Base-by-base conservation (phyloP, 2,888 invertebrate species). In the Drosophila infuscata region DNA sequence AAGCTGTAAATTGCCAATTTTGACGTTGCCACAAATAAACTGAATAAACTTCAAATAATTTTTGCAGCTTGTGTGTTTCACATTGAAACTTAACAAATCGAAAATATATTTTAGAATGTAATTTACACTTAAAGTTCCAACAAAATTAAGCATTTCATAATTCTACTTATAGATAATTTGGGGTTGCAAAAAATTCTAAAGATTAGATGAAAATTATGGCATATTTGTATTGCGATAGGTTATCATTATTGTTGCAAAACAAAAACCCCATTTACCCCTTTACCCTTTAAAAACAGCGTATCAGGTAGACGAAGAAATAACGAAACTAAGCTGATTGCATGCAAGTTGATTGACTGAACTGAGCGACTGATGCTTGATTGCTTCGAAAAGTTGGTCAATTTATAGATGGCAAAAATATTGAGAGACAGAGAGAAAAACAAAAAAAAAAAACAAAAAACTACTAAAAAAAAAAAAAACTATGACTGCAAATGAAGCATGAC, bases 401-500 rank as follows among this genome's bases (percentile, higher is more conserved):
- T 79, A 79, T 17, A 25, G 46, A 81, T 88, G 74, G 72, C 70
- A 74, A 81, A 67, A 67, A 63, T 46, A 43, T 35, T 20, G 29
- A 54, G 25, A 36, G 25, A 11, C 4, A 41, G 11, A 56, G 9
- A 33, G 29, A 41, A 15, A 32, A 32, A 17, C 15, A 7, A 25
- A 8, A 38, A 17, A 38, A 17, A 7, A 41, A n/a, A 60, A 38
- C 65, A 62, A 17, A 38, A 7, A 46, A 20, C 25, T 8, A 46
- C 25, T 25, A 25, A 25, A 25, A 25, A 25, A 25, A 25, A 67
- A 62, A 17, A 38, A 7, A 46, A 20, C 25, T 15, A 46, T 80
- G 67, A 81, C 69, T 69, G 73, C 81, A 84, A 88, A 85, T 85
- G 85, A 85, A 83, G 78, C 88, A 83, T 86, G 70, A 78, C 83